Conservation (phyloP, 2,888 invertebrate species). For the Eilema griseolum region DNA sequence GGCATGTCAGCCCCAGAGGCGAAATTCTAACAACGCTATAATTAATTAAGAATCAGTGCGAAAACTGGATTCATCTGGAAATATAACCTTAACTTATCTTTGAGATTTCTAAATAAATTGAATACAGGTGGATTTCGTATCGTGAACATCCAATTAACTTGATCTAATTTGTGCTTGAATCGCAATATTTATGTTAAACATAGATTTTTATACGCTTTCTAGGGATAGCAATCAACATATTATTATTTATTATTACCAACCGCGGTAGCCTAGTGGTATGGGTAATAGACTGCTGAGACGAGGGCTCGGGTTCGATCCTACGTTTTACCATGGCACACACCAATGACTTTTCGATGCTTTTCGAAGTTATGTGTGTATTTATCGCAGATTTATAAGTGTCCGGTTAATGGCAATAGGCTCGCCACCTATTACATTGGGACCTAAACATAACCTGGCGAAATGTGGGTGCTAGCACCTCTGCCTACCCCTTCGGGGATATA, state of each 20-base stretch:
- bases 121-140: constrained; percentile 20
- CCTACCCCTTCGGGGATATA: too few species aligned
- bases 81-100: constrained; percentile 18
- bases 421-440: too few species aligned
- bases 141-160: not conserved
- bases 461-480: too few species aligned
- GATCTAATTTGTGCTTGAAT: not conserved
- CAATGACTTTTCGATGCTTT: too few species aligned
- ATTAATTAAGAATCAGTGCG: constrained; percentile 59
- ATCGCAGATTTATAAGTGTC: too few species aligned
- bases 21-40: constrained; percentile 47
- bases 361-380: too few species aligned
- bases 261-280: too few species aligned
- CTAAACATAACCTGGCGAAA: too few species aligned
- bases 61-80: constrained; percentile 38
- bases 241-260: not conserved
- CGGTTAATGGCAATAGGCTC: too few species aligned
- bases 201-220: not conserved
- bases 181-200: not conserved
- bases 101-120: constrained; percentile 11
- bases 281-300: too few species aligned
- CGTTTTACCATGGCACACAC: too few species aligned
- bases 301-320: too few species aligned
- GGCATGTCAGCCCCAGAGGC: constrained; percentile 30
- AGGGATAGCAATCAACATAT: not conserved